A percentile compares a stretch with the other conserved stretches of the same genome.
phyloP scores from a whole-genome alignment of 2,797 vertebrate genomes.

The Chelon auratus region DNA sequence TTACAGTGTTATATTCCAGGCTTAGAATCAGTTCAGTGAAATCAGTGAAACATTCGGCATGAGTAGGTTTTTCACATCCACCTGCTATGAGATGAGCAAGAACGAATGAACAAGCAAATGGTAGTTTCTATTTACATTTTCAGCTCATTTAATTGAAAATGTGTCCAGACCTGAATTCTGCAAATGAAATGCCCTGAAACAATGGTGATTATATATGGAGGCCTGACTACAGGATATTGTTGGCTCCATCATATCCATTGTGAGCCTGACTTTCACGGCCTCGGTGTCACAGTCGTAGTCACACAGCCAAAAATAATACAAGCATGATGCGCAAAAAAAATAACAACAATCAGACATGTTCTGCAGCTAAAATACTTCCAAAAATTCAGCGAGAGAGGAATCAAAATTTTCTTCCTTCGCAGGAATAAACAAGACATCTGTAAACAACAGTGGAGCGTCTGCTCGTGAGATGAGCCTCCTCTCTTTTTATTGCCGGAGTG shows the following conservation, averaged over 20 bases:
- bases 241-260: conserved; percentile 36
- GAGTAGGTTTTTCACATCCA: conserved; percentile 54
- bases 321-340: conserved; percentile 9
- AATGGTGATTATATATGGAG: conserved; percentile 34
- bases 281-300: conserved; percentile 18
- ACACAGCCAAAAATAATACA: conserved; percentile 18
- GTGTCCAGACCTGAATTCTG: conserved; percentile 22
- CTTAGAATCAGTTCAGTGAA: conserved; percentile 16
- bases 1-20: conserved; percentile 10
- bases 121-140: conserved; percentile 38
- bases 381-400: conserved; percentile 30
- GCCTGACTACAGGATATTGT: conserved; percentile 22
- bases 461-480: conserved; percentile 37
- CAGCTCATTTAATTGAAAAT: conserved; percentile 48
- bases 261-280: conserved; percentile 31
- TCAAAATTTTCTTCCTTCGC: conserved; percentile 38
- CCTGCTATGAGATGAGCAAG: conserved; percentile 25
- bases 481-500: conserved; percentile 58
- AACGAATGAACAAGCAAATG: conserved; percentile 28
- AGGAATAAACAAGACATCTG: conserved; percentile 56
- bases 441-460: conserved; percentile 60
- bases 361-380: conserved; percentile 16
- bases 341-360: conserved; percentile 18
- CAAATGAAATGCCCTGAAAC: conserved; percentile 52
- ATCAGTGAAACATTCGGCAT: conserved; percentile 33